These are phyloP conservation scores for Eilema caniola DNA, from an alignment of 2,888 invertebrate species.

Conservation along the genomic window DNA sequence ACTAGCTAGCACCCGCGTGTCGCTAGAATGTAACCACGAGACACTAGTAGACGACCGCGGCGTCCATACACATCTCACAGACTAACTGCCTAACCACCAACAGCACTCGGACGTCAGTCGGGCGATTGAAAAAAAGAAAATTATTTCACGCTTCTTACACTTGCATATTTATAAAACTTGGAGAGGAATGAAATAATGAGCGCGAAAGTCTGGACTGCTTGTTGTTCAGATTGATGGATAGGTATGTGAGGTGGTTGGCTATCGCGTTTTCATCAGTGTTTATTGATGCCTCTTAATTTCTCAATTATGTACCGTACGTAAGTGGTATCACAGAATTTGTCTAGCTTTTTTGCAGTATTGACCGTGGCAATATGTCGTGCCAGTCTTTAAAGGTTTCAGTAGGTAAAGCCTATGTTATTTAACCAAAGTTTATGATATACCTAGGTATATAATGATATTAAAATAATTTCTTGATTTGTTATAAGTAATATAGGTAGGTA, in stretches of 20 bases:
- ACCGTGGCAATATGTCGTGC: not conserved
- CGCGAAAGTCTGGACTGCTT: constrained; percentile 80
- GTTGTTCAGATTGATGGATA: constrained; percentile 68
- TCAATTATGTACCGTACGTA: constrained; percentile 60
- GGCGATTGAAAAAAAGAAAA: constrained; percentile 81
- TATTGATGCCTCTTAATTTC: constrained; percentile 63
- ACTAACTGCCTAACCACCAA: constrained; percentile 65
- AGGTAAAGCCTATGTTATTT: too few relatives aligned
- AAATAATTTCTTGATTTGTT: not conserved
- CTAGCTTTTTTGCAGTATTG: not conserved
- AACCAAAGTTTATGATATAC: too few relatives aligned
- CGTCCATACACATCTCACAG: constrained; percentile 70
- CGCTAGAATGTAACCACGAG: constrained; percentile 38
- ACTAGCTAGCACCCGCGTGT: constrained; percentile 47
- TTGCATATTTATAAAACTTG: constrained; percentile 79
- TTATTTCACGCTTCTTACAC: constrained; percentile 84
- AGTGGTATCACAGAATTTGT: not conserved
- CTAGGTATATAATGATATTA: not conserved
- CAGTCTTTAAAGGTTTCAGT: not conserved
- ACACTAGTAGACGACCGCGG: constrained; percentile 66
- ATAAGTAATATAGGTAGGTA: too few relatives aligned
- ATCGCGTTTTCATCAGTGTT: constrained; percentile 80
- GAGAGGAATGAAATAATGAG: constrained; percentile 80
- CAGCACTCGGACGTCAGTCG: constrained; percentile 61
- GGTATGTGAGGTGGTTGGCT: constrained; percentile 59